phyloP scores from a whole-genome alignment of 2,888 invertebrate genomes.

The Cephus rjabovi region DNA sequence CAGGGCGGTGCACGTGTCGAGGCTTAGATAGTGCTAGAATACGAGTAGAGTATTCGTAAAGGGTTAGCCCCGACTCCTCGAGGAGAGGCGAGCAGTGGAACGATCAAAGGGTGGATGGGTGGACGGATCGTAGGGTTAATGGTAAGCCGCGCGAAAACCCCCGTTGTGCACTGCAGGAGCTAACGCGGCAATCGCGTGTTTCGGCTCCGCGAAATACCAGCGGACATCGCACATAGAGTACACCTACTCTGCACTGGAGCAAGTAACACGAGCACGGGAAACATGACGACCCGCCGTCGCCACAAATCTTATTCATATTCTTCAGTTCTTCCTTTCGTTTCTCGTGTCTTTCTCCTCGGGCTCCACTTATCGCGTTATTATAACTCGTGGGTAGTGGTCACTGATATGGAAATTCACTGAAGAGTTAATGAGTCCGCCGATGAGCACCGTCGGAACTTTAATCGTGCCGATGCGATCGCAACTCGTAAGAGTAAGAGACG shows the following conservation, averaged over 20 bases:
- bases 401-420: not conserved
- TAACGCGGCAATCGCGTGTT: constrained; percentile 65
- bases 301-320: not conserved
- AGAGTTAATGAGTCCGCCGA: constrained; percentile 16
- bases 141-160: constrained; percentile 59
- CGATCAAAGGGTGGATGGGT: constrained; percentile 13
- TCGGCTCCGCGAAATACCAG: constrained; percentile 22
- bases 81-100: constrained; percentile 14
- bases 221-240: not conserved
- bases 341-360: not conserved
- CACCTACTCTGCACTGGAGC: not conserved
- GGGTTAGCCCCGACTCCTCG: constrained; percentile 16
- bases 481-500: constrained; percentile 29
- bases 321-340: not conserved
- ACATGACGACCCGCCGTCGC: not conserved
- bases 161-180: constrained; percentile 60
- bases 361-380: not conserved
- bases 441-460: constrained; percentile 46
- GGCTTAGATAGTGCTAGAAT: constrained; percentile 44
- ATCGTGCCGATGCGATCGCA: constrained; percentile 47
- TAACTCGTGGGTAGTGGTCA: too few species aligned
- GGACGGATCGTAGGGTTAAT: constrained; percentile 48
- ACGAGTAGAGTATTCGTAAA: constrained; percentile 24
- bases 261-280: constrained; percentile 5
- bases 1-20: constrained; percentile 24